Evolutionary conservation across 2,113 vertebrate species (phyloP), one percentile per base, ranked within the genome.

Genomic region (Lates calcarifer): DNA sequence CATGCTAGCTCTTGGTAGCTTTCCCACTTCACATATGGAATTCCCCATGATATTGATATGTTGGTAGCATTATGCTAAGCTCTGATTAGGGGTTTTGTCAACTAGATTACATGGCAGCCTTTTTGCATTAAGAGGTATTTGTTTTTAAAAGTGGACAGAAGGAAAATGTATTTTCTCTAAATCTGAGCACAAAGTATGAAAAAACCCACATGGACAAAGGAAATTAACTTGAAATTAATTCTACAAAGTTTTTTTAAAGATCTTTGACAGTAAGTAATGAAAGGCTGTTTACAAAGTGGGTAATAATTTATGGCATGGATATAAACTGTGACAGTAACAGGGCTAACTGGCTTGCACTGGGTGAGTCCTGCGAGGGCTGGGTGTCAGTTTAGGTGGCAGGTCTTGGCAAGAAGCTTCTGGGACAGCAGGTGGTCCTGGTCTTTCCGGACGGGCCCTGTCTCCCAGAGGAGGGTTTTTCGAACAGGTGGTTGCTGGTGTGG

Each of bases 401-500:
- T 70, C 35, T 75, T 87, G 77, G 68, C 58, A 71, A 45, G 11
- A 53, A 55, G 12, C 28, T 29, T 74, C 57, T 28, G 29, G 67
- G 35, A 33, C 29, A 58, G 43, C 86, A 82, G 86, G 76, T 62
- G 86, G 47, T 70, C 37, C 43, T 37, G 75, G 47, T 75, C 31
- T 65, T 70, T 78, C 37, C 18, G 11, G 70, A 57, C 35, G 5
- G 62, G 49, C 43, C 3, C 53, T 31, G 39, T 79, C 26, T 90
- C 87, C 72, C 71, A 60, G 37, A 60, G 63, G 79, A 65, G 6
- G 24, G 45, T 12, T 84, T 57, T 66, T 67, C 0, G 11, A 84
- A 64, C 84, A 81, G 80, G 89, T 83, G 77, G 33, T 70, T 73
- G 51, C 45, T 24, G 10, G 66, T 28, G 80, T 73, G 74, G 43